Base-by-base conservation (phyloP, 2,888 invertebrate species). In the Helicoverpa assulta region DNA sequence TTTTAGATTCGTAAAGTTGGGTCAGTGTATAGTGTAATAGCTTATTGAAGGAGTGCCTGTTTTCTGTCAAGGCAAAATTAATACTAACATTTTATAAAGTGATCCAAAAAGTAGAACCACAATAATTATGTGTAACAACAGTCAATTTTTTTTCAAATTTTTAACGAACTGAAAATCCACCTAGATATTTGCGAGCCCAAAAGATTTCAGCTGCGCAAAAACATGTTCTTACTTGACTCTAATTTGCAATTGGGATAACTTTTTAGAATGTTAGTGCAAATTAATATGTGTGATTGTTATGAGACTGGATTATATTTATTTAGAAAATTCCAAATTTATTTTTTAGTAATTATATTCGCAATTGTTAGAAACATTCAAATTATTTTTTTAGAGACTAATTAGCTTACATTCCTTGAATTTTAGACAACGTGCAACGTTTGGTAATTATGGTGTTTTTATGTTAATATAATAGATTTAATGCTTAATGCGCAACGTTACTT, bases 291-390 rank as follows among this genome's bases (percentile, higher is more conserved):
- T 86, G 84, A 85, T 84, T 84, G 70, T 64, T 64, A 78, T 73
- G 82, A 88, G 86, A 85, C 86, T 87, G 85, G 37, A 67, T 75
- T 78, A 60, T 63, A 64, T 54, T 56, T 74, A 67, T 58, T 73
- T 57, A 75, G 14, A 10, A 73, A 58, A 43, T 33, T 58, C 29
- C 7, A 73, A 57, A 50, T 67, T 60, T 67, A 56, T 4, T n/a
- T 16, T 66, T 29, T 47, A 60, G 10, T 37, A n/a, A 0, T 55
- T 21, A 10, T 21, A n/a, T 43, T 7, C 12, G 47, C 16, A n/a
- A 47, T n/a, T n/a, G 47, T 47, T 47, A 47, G 5, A 14, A 47
- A 40, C 40, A 40, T 40, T 14, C 40, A 40, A 40, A 40, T 40
- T 40, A 40, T 40, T 14, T 40, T 33, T 33, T 33, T n/a, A n/a